Evolutionary conservation across 2,888 invertebrate genomes (phyloP), one percentile per base, ranked within the genome.

Genomic region (Andricus quercusramuli): DNA sequence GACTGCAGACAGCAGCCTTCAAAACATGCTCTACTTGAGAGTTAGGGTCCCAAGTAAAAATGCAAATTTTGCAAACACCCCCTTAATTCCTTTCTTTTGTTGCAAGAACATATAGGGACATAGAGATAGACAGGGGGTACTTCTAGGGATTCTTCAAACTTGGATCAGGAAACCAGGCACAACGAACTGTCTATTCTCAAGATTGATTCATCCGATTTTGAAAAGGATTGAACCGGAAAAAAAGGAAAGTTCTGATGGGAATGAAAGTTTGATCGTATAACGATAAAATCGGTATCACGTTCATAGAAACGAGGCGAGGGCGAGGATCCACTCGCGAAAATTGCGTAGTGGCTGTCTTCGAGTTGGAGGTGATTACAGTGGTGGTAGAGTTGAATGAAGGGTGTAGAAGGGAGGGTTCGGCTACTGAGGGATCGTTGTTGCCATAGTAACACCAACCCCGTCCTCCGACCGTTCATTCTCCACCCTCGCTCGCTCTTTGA

Each of bases 361-460:
- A 87, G 84, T 85, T 87, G 81, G 83, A 86, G 84, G 84, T 87
- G 87, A 90, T 89, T 89, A 90, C 87, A 89, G 87, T 86, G 89
- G 86, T 84, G 85, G 88, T 84, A 85, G 86, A 89, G 85, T 86
- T 86, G 87, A 88, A 88, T 88, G 87, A 90, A 89, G 88, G 88
- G 90, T 89, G 89, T 88, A 89, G 89, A 90, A 89, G 89, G 89
- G 87, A 89, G 89, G 89, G 86, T 88, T 90, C 87, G 87, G 92
- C 91, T 91, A 91, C 92, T 92, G 91, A 92, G 91, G 91, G 92
- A 92, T 92, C 92, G 92, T 92, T 92, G 92, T 92, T 92, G 90
- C 92, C 88, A 91, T 92, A 90, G 89, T 86, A 85, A 92, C 91
- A 86, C 85, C 88, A 89, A 87, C 86, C 90, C 88, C 89, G 89